These are phyloP conservation scores for Brachyopa scutellaris DNA, from an alignment of 2,888 invertebrate species.

Conservation along the genomic window DNA sequence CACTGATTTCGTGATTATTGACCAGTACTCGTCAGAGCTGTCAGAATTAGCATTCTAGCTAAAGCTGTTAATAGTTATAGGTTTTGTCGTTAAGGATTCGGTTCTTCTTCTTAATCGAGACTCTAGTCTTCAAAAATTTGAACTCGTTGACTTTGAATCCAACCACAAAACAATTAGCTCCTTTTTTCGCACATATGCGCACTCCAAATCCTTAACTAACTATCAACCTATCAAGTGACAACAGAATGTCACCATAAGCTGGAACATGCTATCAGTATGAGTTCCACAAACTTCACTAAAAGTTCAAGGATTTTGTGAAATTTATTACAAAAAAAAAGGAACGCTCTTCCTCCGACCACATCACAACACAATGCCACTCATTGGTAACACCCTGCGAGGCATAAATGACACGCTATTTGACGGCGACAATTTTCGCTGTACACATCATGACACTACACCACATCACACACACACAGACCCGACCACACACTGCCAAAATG, in stretches of 20 bases:
- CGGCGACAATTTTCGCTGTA: conserved; percentile 63
- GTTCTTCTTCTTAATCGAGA: too few relatives aligned
- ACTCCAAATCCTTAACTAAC: conserved; percentile 25
- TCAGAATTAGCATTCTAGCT: too few relatives aligned
- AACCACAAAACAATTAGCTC: too few relatives aligned
- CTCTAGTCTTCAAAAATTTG: too few relatives aligned
- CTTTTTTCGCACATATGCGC: too few relatives aligned
- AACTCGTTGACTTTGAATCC: too few relatives aligned
- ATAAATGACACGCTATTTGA: conserved; percentile 67
- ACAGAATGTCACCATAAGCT: conserved; percentile 40
- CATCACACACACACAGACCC: neutral
- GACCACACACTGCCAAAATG: conserved; percentile 24
- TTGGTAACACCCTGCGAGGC: conserved; percentile 57
- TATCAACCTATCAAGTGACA: conserved; percentile 23
- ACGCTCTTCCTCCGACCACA: conserved; percentile 15
- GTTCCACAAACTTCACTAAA: conserved; percentile 21
- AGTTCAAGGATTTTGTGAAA: conserved; percentile 39
- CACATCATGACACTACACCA: conserved; percentile 25
- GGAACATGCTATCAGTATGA: conserved; percentile 7
- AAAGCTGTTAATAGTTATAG: too few relatives aligned
- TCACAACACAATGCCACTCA: conserved; percentile 46
- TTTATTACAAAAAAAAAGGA: neutral
- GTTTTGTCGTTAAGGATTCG: too few relatives aligned
- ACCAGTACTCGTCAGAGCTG: too few relatives aligned
- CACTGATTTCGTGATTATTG: too few relatives aligned